These are phyloP conservation scores for Neopelma chrysocephalum DNA, from an alignment of 2,797 vertebrate species.

Conservation along the genomic window DNA sequence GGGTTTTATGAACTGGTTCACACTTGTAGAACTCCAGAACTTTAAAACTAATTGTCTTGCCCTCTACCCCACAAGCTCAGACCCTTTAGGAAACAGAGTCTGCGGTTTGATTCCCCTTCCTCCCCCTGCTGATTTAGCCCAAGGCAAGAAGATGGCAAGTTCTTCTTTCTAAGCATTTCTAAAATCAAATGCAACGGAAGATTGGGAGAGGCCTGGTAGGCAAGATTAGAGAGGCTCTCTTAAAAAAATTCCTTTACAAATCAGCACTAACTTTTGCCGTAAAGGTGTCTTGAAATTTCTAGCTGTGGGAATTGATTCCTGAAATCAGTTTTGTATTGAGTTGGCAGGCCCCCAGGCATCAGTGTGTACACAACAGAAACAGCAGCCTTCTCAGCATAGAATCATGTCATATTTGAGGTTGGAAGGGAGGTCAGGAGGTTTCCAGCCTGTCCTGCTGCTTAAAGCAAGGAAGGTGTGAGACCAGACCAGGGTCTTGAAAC, in stretches of 20 bases:
- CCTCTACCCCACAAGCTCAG: too few relatives aligned
- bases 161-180: not conserved
- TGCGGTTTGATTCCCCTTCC: not conserved
- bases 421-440: not conserved
- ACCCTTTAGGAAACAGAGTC: not conserved
- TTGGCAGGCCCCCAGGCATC: not conserved
- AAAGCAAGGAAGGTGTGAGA: not conserved
- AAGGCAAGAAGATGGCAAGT: not conserved
- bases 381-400: not conserved
- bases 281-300: not conserved
- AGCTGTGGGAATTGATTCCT: not conserved
- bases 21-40: not conserved
- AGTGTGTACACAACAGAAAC: not conserved
- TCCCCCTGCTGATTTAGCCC: not conserved
- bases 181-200: not conserved
- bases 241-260: not conserved
- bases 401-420: not conserved
- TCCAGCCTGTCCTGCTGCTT: not conserved
- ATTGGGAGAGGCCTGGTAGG: not conserved
- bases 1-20: not conserved
- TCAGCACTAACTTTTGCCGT: not conserved
- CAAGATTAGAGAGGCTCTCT: not conserved
- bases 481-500: not conserved
- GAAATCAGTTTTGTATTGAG: not conserved
- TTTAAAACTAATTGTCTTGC: not conserved